Evolutionary conservation across 2,113 vertebrate species (phyloP), one percentile per base, ranked within the genome.

Genomic region (Phalacrocorax aristotelis): DNA sequence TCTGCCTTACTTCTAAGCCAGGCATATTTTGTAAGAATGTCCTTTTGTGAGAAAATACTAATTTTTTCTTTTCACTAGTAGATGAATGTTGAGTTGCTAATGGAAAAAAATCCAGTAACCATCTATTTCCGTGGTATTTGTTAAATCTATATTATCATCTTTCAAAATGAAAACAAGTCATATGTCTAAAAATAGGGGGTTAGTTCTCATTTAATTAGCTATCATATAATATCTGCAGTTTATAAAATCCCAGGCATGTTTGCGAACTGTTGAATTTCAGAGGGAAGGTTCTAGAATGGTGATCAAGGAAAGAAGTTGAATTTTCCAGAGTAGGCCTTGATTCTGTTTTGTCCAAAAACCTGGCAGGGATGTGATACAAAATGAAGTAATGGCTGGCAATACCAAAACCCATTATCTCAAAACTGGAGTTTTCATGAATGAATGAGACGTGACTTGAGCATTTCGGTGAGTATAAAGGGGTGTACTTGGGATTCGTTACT

Each of bases 401-500:
- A 40, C 12, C 22, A 52, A 51, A 80, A 2, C 14, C 12, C 1
- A 1, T 38, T 49, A 23, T 9, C 21, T 58, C 46, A 29, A 32
- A 81, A 48, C 42, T 58, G 11, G 21, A 8, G 7, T 61, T 75
- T 32, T 57, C 11, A 2, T 38, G 57, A 64, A 23, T 34, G 29
- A 46, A 52, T 61, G 48, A 70, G 42, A 9, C 0, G 0, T 17
- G 34, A 29, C 18, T 69, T n/a, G 9, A 1, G 2, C 18, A 11
- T 77, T 69, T 79, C 29, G 34, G 27, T 55, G 21, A 18, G 20
- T 15, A 7, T 34, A 10, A 78, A 40, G n/a, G 11, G 34, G 8
- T 36, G 22, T 38, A 4, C 30, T 75, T 58, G 38, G n/a, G 76
- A 42, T 82, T 71, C 16, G 29, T 7, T 64, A 34, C 7, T 52